These are phyloP conservation scores for Morelia viridis DNA, from an alignment of 2,797 vertebrate genomes.

Conservation along the genomic window DNA sequence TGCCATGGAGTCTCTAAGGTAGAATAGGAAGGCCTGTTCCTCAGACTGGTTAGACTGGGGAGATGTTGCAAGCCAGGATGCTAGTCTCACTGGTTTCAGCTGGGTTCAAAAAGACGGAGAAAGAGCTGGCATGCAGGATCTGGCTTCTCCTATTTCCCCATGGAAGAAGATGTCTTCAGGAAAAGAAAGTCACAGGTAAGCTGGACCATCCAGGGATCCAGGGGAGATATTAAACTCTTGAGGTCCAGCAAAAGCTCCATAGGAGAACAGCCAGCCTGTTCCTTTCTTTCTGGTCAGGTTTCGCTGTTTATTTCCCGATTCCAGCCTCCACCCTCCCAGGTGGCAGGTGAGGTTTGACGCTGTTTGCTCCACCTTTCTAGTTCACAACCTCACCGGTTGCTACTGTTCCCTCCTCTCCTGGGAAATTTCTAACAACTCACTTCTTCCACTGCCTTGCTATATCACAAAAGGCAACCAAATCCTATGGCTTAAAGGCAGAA, in stretches of 20 bases:
- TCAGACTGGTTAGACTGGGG: background rate
- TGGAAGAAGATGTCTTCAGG: slow-evolving; percentile 36
- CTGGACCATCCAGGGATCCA: background rate
- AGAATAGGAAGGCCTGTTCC: no score
- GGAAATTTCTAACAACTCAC: slow-evolving; percentile 1
- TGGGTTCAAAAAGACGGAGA: background rate
- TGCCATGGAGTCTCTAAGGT: background rate
- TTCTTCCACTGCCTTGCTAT: background rate
- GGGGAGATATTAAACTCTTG: background rate
- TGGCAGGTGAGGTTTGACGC: slow-evolving; percentile 24
- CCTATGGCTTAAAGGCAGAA: background rate
- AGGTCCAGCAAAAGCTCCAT: background rate
- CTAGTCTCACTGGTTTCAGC: background rate
- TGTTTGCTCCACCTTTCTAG: slow-evolving; percentile 25
- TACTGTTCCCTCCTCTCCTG: slow-evolving; percentile 35
- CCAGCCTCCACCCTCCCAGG: slow-evolving; percentile 9
- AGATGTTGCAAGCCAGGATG: background rate
- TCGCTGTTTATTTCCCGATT: slow-evolving; percentile 34
- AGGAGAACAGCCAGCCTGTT: background rate
- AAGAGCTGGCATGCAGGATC: background rate
- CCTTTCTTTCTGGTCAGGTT: background rate
- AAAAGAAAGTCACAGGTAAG: background rate
- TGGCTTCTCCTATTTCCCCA: slow-evolving; percentile 60
- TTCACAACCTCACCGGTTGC: slow-evolving; percentile 15
- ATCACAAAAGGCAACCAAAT: background rate